Base-by-base conservation (phyloP, 2,113 vertebrate genomes). In the Centropus unirufus region DNA sequence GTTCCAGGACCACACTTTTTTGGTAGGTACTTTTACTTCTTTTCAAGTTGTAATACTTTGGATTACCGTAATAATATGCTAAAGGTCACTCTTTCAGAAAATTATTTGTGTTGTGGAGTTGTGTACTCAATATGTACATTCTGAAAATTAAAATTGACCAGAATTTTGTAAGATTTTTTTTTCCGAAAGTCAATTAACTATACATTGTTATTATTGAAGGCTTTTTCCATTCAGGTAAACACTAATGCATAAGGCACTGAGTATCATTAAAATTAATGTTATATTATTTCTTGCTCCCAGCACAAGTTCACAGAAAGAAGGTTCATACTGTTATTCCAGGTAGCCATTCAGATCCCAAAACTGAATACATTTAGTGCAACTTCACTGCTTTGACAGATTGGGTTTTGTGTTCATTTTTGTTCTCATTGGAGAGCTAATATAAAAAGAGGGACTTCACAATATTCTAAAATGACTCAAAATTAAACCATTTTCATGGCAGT, bases 41-140 rank as follows among this genome's bases (percentile, higher is more conserved):
- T 93, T 95, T 78, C 47, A 76, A 89, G 26, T 91, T 95, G 62
- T 91, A 89, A 89, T 70, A 58, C 63, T 18, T 79, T 89, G 67
- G 27, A 96, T 94, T 95, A 86, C 73, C 88, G 59, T 58, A 80
- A 77, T n/a, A 87, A 55, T 67, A 52, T 73, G 83, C 52, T 81
- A 85, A 87, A 88, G 92, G 92, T 83, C 73, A 90, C 44, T 95
- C 77, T 93, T 87, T 86, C 64, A 87, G 55, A 93, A 96, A 95
- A 92, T 64, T 46, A 49, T 85, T 94, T 93, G 11, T 55, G 64
- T 84, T 89, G 26, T 87, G 58, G 42, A 95, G 81, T 70, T 78
- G 46, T 88, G 89, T 93, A 89, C 77, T 96, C 14, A 36, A 27
- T 94, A 40, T 54, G 86, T 68, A 40, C 40, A 72, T 86, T 95